Evolutionary conservation across 2,797 vertebrate genomes (phyloP), one percentile per base, ranked within the genome.

Genomic region (Rhadinocentrus ornatus): DNA sequence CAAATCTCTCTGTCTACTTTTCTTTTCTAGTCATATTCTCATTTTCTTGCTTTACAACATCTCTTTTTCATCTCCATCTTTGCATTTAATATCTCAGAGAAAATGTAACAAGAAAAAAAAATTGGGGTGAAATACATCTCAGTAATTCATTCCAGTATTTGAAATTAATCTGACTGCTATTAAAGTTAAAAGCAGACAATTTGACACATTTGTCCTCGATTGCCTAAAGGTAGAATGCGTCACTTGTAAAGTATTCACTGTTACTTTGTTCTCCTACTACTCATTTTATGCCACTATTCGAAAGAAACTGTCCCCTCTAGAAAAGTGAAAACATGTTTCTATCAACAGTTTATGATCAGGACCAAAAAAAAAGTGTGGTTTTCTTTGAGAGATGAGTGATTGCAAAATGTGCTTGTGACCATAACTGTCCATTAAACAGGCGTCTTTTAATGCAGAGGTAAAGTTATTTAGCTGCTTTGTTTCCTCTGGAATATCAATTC

Each of bases 111-210:
- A 57, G 59, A 44, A 0, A 20, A 31, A 10, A 1, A 3, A n/a
- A 7, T 13, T 1, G 3, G 10, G 2, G 18, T 46, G 27, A 55
- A 57, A 50, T 35, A 16, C 20, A 29, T 63, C 18, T 57, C 9
- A 27, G 31, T 59, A n/a, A 12, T 27, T 16, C 9, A 66, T 4
- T 55, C 6, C 7, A 24, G 16, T 46, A 39, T 52, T 56, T 72
- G 46, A 72, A 69, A 69, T 64, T 20, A 69, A 54, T 57, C 57
- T 73, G 32, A 68, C 69, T 65, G 18, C 44, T 37, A 41, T 54
- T 29, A 44, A 56, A 48, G 55, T 55, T 64, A 35, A 76, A 78
- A 66, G 46, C 13, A 35, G 65, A 69, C 44, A 69, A 31, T 66
- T 46, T 72, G 68, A 63, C 65, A 75, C 13, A 8, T 63, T 64